These are phyloP conservation scores for Phylloscopus whistleri DNA, from an alignment of 2,113 vertebrate species.

Conservation along the genomic window DNA sequence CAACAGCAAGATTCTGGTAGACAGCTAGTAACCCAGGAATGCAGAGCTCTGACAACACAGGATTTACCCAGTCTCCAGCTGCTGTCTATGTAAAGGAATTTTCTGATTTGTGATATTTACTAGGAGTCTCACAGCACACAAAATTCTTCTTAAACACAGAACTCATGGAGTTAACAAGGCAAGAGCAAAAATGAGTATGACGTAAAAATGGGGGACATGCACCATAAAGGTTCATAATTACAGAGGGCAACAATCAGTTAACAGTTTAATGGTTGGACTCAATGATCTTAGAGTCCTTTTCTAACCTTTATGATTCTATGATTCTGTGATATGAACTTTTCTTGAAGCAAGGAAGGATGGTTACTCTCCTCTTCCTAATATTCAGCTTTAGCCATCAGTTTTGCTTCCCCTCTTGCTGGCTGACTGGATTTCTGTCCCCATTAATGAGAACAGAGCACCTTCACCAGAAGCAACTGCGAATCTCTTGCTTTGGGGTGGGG, in stretches of 20 bases:
- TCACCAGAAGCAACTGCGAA: fast-evolving
- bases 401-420: neutral
- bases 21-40: neutral
- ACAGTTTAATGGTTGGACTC: neutral
- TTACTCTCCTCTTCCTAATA: neutral
- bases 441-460: neutral
- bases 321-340: neutral
- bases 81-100: neutral
- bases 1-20: neutral
- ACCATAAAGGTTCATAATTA: fast-evolving
- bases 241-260: neutral
- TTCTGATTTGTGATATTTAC: neutral
- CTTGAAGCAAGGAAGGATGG: neutral
- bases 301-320: neutral
- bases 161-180: neutral
- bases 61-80: neutral
- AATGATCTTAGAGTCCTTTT: neutral
- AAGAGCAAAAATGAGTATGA: neutral
- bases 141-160: neutral
- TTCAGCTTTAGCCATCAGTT: neutral
- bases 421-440: neutral
- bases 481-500: fast-evolving
- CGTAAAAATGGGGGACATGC: neutral
- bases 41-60: neutral
- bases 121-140: neutral